A percentile compares a stretch with the other conserved stretches of the same genome.
phyloP scores from a whole-genome alignment of 2,888 invertebrate genomes.

The Dryadula phaetusa region DNA sequence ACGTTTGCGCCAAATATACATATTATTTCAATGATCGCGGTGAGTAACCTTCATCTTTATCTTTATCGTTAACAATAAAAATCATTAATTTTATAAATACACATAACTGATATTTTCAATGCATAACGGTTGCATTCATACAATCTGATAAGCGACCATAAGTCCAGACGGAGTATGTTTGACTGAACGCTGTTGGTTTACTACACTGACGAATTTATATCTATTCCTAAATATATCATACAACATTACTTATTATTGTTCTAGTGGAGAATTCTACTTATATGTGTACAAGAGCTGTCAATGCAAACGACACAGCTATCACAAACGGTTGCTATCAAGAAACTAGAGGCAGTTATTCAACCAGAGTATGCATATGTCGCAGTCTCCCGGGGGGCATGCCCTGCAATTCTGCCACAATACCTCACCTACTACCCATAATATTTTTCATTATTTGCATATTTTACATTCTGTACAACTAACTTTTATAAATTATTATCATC shows the following conservation, averaged over 20 bases:
- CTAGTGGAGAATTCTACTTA: slow-evolving; percentile 88
- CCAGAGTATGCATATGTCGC: slow-evolving; percentile 72
- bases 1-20: slow-evolving; percentile 87
- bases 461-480: not conserved
- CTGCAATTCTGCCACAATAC: slow-evolving; percentile 52
- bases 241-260: slow-evolving; percentile 16
- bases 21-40: slow-evolving; percentile 85
- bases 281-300: slow-evolving; percentile 87
- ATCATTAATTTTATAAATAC: too few species aligned
- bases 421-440: slow-evolving; percentile 19
- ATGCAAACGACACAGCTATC: slow-evolving; percentile 71
- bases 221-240: too few species aligned
- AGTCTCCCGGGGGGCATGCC: slow-evolving; percentile 68
- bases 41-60: slow-evolving; percentile 70
- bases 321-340: slow-evolving; percentile 85
- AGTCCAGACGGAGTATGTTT: too few species aligned
- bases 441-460: slow-evolving; percentile 11
- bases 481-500: not conserved
- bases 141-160: too few species aligned
- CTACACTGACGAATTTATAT: too few species aligned
- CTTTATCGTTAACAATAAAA: too few species aligned
- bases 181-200: too few species aligned
- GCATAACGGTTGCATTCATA: too few species aligned
- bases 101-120: too few species aligned
- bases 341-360: slow-evolving; percentile 66